Percentiles rank a stretch among this genome's conserved stretches.
phyloP scores from a whole-genome alignment of 2,113 vertebrate genomes.

The Psophia crepitans region DNA sequence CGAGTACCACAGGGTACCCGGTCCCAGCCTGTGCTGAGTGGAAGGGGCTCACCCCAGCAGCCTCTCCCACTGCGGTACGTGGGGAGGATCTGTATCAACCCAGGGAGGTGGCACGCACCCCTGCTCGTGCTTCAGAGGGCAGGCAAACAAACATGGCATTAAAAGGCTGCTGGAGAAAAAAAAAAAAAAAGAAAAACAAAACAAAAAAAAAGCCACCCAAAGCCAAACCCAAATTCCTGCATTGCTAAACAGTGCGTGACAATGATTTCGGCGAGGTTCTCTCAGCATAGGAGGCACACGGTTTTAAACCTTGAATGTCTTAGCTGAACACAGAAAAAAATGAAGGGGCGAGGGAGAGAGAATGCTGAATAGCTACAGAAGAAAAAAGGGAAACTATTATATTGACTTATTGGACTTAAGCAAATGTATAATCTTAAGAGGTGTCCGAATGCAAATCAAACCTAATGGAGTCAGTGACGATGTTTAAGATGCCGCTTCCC shows the following conservation, averaged over 20 bases:
- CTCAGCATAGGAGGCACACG: not conserved
- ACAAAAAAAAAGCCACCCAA: too few species aligned
- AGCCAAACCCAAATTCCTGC: not conserved
- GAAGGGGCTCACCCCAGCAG: not conserved
- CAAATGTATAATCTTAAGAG: not conserved
- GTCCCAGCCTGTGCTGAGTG: not conserved
- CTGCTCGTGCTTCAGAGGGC: not conserved
- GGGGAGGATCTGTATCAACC: fast-evolving
- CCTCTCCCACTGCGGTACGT: fast-evolving
- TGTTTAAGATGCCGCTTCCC: not conserved
- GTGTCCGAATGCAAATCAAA: not conserved
- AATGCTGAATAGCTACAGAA: not conserved
- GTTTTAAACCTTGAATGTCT: not conserved
- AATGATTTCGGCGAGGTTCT: not conserved
- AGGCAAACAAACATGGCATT: not conserved
- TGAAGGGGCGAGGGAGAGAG: not conserved
- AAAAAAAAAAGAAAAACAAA: too few species aligned
- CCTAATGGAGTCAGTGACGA: not conserved
- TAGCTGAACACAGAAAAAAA: not conserved
- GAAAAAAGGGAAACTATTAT: not conserved
- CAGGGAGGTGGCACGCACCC: not conserved
- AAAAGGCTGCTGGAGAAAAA: not conserved
- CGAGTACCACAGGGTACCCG: not conserved
- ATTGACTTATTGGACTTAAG: not conserved
- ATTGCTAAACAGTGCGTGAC: not conserved